Percentiles rank a stretch among this genome's conserved stretches.
These are phyloP conservation scores for Sapayoa aenigma DNA, from an alignment of 2,113 vertebrate species.

Conservation along the genomic window DNA sequence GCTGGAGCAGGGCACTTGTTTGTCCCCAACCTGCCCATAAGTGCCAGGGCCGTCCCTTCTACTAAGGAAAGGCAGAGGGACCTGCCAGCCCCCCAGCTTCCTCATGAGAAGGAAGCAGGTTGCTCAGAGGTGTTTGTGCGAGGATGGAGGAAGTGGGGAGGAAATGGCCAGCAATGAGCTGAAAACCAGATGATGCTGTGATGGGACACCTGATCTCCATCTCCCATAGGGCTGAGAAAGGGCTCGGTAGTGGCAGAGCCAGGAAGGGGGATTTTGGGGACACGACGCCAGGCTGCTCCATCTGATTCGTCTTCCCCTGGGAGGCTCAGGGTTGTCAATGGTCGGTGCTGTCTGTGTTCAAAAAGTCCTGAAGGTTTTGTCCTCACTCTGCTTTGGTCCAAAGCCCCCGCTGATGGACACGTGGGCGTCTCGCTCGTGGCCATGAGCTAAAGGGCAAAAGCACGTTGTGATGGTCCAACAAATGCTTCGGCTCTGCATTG, in stretches of 20 bases:
- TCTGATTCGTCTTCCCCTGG: background rate
- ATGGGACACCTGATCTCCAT: background rate
- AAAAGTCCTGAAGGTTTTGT: background rate
- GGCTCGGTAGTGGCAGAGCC: rapidly evolving
- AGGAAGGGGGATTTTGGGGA: rapidly evolving
- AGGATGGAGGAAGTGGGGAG: background rate
- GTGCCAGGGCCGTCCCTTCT: background rate
- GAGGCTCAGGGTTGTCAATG: background rate
- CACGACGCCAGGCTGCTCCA: rapidly evolving
- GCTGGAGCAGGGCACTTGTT: background rate
- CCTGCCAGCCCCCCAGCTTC: background rate
- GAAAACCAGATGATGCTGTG: background rate
- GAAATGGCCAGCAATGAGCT: background rate
- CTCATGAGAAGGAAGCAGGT: background rate
- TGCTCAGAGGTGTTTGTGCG: background rate
- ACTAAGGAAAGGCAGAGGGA: background rate
- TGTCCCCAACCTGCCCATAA: background rate
- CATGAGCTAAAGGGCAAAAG: background rate
- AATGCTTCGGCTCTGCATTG: background rate
- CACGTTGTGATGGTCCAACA: background rate
- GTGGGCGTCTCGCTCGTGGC: rapidly evolving
- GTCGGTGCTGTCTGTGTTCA: background rate
- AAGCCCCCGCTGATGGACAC: rapidly evolving
- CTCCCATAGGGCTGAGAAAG: background rate
- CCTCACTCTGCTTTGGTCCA: background rate